Percentiles rank a stretch among this genome's conserved stretches.
These are phyloP conservation scores for Cantharis nigra DNA, from an alignment of 2,888 invertebrate genomes.

Conservation along the genomic window DNA sequence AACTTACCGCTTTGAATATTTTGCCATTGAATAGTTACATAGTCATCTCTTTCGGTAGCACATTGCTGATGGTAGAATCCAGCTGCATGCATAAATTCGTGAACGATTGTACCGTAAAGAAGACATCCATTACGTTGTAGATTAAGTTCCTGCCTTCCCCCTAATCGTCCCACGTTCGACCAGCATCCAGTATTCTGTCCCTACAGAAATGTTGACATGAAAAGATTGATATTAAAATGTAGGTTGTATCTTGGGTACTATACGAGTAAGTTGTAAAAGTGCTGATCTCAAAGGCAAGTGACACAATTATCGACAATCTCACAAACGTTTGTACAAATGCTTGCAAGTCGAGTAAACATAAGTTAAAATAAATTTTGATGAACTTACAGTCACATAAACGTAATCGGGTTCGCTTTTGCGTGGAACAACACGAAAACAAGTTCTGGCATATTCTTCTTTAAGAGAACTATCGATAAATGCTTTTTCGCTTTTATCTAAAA, in stretches of 20 bases:
- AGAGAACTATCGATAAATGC: background rate
- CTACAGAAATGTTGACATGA: too few species aligned
- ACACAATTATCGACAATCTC: too few species aligned
- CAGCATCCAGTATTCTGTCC: slow-evolving; percentile 24
- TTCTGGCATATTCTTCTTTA: background rate
- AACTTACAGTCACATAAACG: slow-evolving; percentile 1
- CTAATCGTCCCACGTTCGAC: slow-evolving; percentile 17
- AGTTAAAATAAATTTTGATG: background rate
- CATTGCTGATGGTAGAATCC: slow-evolving; percentile 87
- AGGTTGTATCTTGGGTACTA: too few species aligned
- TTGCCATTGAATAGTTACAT: slow-evolving; percentile 72
- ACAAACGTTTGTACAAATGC: too few species aligned
- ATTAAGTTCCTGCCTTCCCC: slow-evolving; percentile 20
- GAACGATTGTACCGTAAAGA: slow-evolving; percentile 68
- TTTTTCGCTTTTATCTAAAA: background rate
- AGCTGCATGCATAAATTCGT: slow-evolving; percentile 78
- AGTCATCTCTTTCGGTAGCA: slow-evolving; percentile 75
- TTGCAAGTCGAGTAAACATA: too few species aligned
- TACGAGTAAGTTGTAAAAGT: too few species aligned
- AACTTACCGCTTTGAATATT: slow-evolving; percentile 52
- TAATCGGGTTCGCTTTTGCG: background rate
- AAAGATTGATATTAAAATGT: too few species aligned
- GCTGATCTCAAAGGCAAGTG: too few species aligned
- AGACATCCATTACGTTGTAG: slow-evolving; percentile 59
- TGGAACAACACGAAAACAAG: background rate